phyloP scores from a whole-genome alignment of 2,797 vertebrate genomes.

The Anabacerthia variegaticeps region DNA sequence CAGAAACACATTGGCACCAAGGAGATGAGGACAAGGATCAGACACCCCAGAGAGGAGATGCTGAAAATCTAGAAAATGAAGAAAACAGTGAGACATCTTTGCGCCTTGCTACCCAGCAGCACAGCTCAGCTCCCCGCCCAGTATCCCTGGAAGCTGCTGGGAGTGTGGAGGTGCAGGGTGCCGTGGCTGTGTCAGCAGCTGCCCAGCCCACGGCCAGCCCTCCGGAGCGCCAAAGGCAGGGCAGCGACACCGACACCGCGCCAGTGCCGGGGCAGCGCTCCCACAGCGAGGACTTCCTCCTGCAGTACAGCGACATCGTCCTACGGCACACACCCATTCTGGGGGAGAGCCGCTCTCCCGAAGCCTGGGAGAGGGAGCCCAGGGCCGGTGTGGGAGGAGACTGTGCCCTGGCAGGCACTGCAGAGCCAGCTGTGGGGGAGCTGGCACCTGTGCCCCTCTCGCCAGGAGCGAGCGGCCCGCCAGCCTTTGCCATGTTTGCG shows the following conservation, averaged over 20 bases:
- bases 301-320: constrained; percentile 82
- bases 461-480: constrained; percentile 53
- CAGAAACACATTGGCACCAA: background rate
- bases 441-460: background rate
- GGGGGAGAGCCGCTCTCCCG: constrained; percentile 22
- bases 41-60: background rate
- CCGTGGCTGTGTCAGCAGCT: background rate
- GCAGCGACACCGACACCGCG: background rate
- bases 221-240: background rate
- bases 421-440: background rate
- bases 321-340: constrained; percentile 76
- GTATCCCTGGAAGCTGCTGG: background rate
- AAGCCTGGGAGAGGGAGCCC: background rate
- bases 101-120: background rate
- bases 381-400: background rate
- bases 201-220: background rate
- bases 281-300: constrained; percentile 68
- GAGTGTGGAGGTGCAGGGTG: background rate
- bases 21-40: background rate
- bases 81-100: background rate
- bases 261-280: background rate
- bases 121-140: background rate
- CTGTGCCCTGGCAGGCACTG: background rate
- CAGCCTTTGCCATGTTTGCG: constrained; percentile 65
- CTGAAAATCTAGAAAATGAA: background rate